Conservation (phyloP, 2,888 invertebrate species). For the Anaspis maculata region DNA sequence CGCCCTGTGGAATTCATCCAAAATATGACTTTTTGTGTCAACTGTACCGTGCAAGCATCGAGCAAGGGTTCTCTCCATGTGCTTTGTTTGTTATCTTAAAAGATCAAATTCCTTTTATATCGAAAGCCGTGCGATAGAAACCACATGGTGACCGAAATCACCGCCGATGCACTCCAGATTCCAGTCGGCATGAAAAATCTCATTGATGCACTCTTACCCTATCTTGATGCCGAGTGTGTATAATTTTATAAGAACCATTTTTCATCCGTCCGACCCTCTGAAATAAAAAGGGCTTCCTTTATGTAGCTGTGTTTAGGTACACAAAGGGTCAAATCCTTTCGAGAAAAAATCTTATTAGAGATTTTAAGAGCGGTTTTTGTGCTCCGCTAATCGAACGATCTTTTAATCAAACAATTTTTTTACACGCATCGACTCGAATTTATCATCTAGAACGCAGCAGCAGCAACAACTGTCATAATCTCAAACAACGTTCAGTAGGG, state of each 20-base stretch:
- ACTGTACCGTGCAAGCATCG: no score
- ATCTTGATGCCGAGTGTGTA: constrained; percentile 20
- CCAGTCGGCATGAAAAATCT: constrained; percentile 16
- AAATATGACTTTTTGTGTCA: no score
- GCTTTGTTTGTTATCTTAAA: constrained; percentile 29
- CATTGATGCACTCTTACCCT: constrained; percentile 19
- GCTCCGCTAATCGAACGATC: no score
- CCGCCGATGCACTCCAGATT: constrained; percentile 12
- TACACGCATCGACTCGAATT: no score
- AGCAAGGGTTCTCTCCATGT: no score
- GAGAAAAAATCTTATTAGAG: constrained; percentile 36
- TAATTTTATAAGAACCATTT: constrained; percentile 22
- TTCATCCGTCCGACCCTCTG: constrained; percentile 18
- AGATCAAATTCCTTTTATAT: constrained; percentile 23
- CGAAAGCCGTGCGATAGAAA: constrained; percentile 7
- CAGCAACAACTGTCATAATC: no score
- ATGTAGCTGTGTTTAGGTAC: constrained; percentile 27
- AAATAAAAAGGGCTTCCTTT: constrained; percentile 21
- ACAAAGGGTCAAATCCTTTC: constrained; percentile 31
- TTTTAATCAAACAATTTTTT: no score
- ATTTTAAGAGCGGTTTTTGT: constrained; percentile 31
- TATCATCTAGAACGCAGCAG: no score
- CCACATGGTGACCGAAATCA: constrained; percentile 14
- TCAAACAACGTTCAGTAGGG: no score
- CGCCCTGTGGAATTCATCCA: no score